These are phyloP conservation scores for Vanessa cardui DNA, from an alignment of 2,888 invertebrate genomes.

Conservation along the genomic window DNA sequence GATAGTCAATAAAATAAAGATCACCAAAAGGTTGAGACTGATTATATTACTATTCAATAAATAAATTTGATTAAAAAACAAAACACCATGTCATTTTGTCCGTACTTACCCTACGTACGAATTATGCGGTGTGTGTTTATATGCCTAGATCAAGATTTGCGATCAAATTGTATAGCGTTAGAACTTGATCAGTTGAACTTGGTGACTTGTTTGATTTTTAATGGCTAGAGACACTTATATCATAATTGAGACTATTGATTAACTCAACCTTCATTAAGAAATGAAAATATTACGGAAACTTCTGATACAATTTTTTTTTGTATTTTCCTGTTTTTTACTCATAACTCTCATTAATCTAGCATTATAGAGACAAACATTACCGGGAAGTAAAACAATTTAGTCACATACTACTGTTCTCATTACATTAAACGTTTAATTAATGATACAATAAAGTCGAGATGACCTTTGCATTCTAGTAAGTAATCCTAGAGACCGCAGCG, in stretches of 20 bases:
- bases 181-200: neutral
- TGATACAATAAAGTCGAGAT: conserved; percentile 35
- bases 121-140: neutral
- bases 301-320: neutral
- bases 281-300: neutral
- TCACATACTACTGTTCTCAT: conserved; percentile 26
- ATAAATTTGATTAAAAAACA: too few relatives aligned
- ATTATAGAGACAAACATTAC: conserved; percentile 20
- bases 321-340: conserved; percentile 19
- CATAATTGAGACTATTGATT: neutral
- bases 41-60: too few relatives aligned
- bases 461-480: conserved; percentile 40
- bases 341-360: neutral
- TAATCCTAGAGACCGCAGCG: conserved; percentile 41
- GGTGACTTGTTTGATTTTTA: neutral
- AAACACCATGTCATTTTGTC: too few relatives aligned
- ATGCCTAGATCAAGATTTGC: neutral
- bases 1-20: too few relatives aligned
- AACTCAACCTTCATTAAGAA: neutral
- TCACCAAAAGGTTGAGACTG: too few relatives aligned
- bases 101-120: too few relatives aligned
- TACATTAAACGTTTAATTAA: conserved; percentile 40
- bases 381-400: conserved; percentile 20
- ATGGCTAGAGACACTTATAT: neutral
- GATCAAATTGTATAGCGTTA: neutral